These are phyloP conservation scores for Protobothrops mucrosquamatus DNA, from an alignment of 2,113 vertebrate genomes.

Conservation along the genomic window DNA sequence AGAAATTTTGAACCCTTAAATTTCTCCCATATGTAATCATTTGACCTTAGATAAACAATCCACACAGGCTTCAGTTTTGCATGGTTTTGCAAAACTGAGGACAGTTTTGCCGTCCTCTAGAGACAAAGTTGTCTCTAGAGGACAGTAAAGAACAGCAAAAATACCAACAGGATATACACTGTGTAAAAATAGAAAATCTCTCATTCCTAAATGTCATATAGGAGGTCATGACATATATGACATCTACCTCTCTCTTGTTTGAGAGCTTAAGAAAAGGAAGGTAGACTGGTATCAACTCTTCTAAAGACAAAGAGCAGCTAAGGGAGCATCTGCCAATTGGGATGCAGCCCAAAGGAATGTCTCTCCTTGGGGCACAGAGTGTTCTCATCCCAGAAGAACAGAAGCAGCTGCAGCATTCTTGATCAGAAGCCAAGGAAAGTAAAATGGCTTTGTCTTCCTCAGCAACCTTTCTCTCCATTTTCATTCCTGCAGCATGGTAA, in stretches of 20 bases:
- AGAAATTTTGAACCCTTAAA: background rate
- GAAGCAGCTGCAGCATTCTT: conserved; percentile 18
- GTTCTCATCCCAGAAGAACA: conserved; percentile 13
- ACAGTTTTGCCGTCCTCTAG: background rate
- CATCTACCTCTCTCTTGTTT: background rate
- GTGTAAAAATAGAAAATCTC: background rate
- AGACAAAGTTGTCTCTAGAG: background rate
- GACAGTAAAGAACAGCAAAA: background rate
- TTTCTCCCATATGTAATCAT: background rate
- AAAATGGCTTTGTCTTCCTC: conserved; percentile 19
- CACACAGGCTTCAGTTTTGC: background rate
- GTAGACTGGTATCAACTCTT: background rate
- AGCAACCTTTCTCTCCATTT: background rate
- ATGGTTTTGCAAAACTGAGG: background rate
- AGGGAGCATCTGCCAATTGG: background rate
- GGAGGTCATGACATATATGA: background rate
- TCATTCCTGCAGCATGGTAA: background rate
- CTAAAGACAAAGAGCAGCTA: background rate
- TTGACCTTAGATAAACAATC: background rate
- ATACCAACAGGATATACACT: background rate
- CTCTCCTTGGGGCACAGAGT: background rate
- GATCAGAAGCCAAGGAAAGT: conserved; percentile 10
- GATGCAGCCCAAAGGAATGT: background rate
- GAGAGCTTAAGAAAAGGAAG: background rate
- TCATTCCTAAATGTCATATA: background rate